Conservation (phyloP, 2,888 invertebrate species). For the Formica aserva region DNA sequence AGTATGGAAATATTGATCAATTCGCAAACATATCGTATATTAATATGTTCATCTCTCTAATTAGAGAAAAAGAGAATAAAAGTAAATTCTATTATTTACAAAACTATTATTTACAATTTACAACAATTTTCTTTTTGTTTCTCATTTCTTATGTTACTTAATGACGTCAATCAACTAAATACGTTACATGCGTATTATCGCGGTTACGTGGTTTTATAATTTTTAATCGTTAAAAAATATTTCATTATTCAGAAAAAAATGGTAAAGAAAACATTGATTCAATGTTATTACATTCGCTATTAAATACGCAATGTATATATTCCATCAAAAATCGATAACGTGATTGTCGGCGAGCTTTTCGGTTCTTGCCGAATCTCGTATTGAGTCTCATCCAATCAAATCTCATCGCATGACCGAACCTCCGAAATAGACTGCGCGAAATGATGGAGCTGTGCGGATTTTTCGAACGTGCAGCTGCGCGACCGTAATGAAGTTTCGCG, state of each 20-base stretch:
- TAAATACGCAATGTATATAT: neutral
- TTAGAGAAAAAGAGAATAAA: neutral
- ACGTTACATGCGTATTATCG: neutral
- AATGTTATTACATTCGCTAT: neutral
- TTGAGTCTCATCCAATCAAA: conserved; percentile 42
- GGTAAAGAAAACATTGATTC: neutral
- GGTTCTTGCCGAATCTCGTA: conserved; percentile 12
- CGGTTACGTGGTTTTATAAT: neutral
- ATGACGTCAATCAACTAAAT: neutral
- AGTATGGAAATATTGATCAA: neutral
- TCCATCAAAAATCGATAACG: conserved; percentile 4
- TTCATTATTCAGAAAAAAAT: neutral
- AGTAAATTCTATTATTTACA: neutral
- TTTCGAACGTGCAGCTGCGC: conserved; percentile 36
- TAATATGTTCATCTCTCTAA: neutral
- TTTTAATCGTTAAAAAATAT: neutral
- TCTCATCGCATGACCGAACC: conserved; percentile 21
- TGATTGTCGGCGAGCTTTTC: conserved; percentile 9
- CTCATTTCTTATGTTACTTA: neutral
- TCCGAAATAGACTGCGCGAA: conserved; percentile 21
- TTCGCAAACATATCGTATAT: neutral
- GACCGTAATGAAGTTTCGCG: conserved; percentile 41
- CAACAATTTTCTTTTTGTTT: neutral
- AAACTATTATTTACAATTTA: neutral
- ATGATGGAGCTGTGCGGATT: conserved; percentile 12